Percentiles rank a stretch among this genome's conserved stretches.
Conservation (phyloP, 2,888 invertebrate genomes). For the Rotaria socialis region DNA sequence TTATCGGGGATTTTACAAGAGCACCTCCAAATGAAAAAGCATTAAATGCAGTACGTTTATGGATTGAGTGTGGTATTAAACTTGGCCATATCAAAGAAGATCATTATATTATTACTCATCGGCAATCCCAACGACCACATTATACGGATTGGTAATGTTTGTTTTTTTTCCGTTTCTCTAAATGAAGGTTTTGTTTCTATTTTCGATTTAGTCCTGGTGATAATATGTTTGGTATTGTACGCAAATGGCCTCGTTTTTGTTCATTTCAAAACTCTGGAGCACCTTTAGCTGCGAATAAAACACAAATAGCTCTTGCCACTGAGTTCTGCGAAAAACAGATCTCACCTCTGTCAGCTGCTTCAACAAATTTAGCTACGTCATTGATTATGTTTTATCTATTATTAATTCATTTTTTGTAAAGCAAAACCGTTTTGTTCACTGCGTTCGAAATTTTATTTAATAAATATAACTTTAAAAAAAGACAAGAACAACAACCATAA, state of each 20-base stretch:
- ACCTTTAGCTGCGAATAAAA: not conserved
- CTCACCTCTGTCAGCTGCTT: not conserved
- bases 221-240: not conserved
- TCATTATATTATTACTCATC: slow-evolving; percentile 52
- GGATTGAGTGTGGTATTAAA: slow-evolving; percentile 51
- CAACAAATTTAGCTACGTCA: not conserved
- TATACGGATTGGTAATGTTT: not conserved
- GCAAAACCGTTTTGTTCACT: not conserved
- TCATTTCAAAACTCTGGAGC: not conserved
- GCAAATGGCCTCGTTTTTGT: not conserved
- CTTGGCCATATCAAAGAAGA: slow-evolving; percentile 49
- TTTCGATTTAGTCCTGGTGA: not conserved
- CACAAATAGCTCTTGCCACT: not conserved
- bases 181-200: not conserved
- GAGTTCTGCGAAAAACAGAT: not conserved
- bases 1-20: slow-evolving; percentile 53
- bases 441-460: not conserved
- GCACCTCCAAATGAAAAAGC: slow-evolving; percentile 51
- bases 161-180: not conserved
- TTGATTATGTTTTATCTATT: not conserved
- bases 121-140: not conserved
- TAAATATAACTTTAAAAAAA: not conserved
- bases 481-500: not conserved
- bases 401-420: no score
- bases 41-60: slow-evolving; percentile 50